Conservation (phyloP, 2,113 vertebrate species). For the Alexandromys fortis region DNA sequence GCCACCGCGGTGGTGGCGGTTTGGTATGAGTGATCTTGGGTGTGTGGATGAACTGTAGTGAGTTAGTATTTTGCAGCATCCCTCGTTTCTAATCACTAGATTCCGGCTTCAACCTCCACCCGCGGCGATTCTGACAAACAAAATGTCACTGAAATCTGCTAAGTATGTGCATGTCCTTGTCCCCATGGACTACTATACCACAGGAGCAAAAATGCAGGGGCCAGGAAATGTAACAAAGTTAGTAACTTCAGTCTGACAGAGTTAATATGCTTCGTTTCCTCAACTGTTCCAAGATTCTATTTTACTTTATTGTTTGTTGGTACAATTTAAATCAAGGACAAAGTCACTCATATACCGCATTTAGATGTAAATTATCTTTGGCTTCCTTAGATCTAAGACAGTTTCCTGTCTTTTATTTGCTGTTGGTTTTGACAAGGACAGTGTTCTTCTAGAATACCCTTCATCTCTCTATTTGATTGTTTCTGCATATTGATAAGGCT, state of each 20-base stretch:
- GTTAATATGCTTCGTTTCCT: background rate
- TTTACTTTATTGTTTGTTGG: background rate
- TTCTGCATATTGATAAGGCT: background rate
- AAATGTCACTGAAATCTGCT: background rate
- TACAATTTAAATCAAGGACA: conserved; percentile 9
- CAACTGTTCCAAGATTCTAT: background rate
- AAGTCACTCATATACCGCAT: background rate
- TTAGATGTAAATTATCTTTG: background rate
- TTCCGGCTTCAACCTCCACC: background rate
- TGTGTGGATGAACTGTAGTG: background rate
- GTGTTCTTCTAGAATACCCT: conserved; percentile 16
- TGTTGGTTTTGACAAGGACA: background rate
- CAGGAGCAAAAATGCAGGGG: background rate
- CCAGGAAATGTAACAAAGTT: background rate
- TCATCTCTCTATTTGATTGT: background rate
- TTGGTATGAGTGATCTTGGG: background rate
- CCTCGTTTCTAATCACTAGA: background rate
- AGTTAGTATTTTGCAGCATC: background rate
- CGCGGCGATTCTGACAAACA: background rate
- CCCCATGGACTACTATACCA: background rate
- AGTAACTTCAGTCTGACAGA: background rate
- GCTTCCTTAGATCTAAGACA: background rate
- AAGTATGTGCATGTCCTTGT: no score
- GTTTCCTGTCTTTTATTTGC: background rate
- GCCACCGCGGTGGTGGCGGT: accelerated